Evolutionary conservation across 2,797 vertebrate genomes (phyloP).

Genomic region (Xenops minutus): DNA sequence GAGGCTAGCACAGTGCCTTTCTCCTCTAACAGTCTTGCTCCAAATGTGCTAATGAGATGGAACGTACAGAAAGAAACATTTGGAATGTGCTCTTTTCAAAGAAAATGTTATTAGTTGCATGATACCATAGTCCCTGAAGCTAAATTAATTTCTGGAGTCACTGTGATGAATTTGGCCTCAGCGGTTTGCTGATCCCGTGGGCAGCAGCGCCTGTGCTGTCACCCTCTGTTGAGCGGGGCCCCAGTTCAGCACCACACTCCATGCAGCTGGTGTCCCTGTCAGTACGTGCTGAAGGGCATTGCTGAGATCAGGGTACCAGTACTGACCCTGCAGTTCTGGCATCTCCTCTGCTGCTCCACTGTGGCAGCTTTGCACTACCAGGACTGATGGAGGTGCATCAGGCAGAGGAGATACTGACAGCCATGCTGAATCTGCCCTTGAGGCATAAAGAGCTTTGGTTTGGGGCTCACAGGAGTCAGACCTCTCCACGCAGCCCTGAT

Average conservation of each 20-base stretch:
- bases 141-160: not conserved
- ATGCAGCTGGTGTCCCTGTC: not conserved
- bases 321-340: not conserved
- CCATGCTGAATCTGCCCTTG: not conserved
- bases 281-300: accelerated
- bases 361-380: not conserved
- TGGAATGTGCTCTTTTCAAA: not conserved
- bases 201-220: not conserved
- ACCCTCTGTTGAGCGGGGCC: not conserved
- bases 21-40: not conserved
- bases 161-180: not conserved
- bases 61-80: not conserved
- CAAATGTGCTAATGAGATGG: not conserved
- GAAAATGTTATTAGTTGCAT: not conserved
- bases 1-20: not conserved
- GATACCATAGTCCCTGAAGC: not conserved
- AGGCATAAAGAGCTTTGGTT: not conserved
- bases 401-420: not conserved
- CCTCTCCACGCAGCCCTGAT: not conserved
- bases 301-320: not conserved
- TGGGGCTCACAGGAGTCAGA: not conserved
- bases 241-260: not conserved
- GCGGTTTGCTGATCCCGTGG: not conserved
- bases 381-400: accelerated
- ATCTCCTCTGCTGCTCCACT: not conserved